phyloP scores from a whole-genome alignment of 2,888 invertebrate genomes.

The Brachyptera putata region DNA sequence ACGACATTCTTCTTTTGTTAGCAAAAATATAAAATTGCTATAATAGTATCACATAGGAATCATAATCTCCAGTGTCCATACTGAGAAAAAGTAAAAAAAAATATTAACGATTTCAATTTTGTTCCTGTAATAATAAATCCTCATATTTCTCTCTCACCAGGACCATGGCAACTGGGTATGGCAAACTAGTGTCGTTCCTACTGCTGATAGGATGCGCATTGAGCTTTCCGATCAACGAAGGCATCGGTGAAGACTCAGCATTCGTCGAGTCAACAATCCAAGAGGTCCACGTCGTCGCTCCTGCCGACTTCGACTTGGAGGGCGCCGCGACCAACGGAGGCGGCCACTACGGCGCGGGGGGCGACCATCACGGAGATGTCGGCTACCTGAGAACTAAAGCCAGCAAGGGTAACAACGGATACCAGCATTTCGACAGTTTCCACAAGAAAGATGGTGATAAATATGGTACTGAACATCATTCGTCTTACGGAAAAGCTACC shows the following conservation, averaged over 20 bases:
- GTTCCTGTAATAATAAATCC: too few relatives aligned
- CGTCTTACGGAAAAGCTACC: conserved; percentile 55
- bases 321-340: conserved; percentile 22
- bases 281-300: conserved; percentile 23
- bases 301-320: conserved; percentile 17
- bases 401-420: conserved; percentile 61
- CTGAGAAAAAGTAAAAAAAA: too few relatives aligned
- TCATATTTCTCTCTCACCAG: too few relatives aligned
- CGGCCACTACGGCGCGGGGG: conserved; percentile 43
- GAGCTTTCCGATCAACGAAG: not conserved
- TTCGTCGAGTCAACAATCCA: not conserved
- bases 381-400: conserved; percentile 61
- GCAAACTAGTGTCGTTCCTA: not conserved
- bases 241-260: not conserved
- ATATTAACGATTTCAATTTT: too few relatives aligned
- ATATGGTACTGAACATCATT: conserved; percentile 65
- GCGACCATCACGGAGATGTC: conserved; percentile 55
- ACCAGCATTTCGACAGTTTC: conserved; percentile 67
- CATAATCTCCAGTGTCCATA: too few relatives aligned
- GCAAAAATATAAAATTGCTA: too few relatives aligned
- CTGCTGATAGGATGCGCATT: not conserved
- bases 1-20: too few relatives aligned
- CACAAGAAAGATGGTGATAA: conserved; percentile 70
- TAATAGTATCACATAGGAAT: too few relatives aligned
- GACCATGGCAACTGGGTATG: not conserved